Percentiles rank a stretch among this genome's conserved stretches.
Evolutionary conservation across 2,797 vertebrate genomes (phyloP).

Genomic region (Enteromius paludinosus): DNA sequence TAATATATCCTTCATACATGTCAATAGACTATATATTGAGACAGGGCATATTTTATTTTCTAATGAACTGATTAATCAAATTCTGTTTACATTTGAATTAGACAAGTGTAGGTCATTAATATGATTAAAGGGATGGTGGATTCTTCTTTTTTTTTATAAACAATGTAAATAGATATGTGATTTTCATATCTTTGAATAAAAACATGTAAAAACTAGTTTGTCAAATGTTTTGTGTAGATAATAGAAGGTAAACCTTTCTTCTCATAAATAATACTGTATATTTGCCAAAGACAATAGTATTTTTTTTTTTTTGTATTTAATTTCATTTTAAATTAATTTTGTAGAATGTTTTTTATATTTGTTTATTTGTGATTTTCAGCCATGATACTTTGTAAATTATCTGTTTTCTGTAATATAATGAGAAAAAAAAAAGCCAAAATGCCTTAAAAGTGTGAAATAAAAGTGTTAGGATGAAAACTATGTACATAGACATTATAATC

Average conservation of each 20-base stretch:
- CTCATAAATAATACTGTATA: not conserved
- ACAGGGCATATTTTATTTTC: not conserved
- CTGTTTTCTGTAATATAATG: not conserved
- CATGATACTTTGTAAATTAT: not conserved
- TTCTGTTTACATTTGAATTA: no score
- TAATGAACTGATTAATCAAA: not conserved
- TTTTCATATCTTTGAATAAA: not conserved
- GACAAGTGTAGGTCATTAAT: not conserved
- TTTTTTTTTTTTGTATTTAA: not conserved
- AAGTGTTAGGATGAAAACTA: not conserved
- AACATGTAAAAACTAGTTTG: not conserved
- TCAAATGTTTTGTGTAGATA: slow-evolving; percentile 4
- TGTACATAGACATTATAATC: not conserved
- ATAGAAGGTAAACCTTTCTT: not conserved
- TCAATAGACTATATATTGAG: not conserved
- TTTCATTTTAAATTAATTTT: not conserved
- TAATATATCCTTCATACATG: not conserved
- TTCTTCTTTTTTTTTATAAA: not conserved
- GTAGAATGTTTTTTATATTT: not conserved
- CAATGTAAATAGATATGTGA: not conserved
- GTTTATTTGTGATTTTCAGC: not conserved
- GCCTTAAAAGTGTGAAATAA: slow-evolving; percentile 6
- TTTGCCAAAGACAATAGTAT: not conserved
- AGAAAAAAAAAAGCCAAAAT: slow-evolving; percentile 5
- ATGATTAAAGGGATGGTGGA: not conserved